These are phyloP conservation scores for Oxyteleia sp. DNA, from an alignment of 2,888 invertebrate species.

Conservation along the genomic window DNA sequence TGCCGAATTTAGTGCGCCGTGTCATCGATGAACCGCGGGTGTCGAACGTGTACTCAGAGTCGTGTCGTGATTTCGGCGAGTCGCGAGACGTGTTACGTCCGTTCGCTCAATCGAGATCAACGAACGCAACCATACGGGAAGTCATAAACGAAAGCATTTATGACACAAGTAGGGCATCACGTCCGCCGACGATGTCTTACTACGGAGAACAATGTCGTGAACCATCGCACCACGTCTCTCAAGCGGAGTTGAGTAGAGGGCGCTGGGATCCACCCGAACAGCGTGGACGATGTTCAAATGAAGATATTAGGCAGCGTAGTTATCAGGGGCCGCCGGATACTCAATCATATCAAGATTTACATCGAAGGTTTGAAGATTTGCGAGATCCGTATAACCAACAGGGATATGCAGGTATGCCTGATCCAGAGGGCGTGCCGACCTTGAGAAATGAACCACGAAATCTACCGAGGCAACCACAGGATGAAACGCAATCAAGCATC, in stretches of 20 bases:
- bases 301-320: not conserved
- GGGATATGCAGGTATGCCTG: not conserved
- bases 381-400: not conserved
- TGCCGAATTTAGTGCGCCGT: too few relatives aligned
- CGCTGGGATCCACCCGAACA: slow-evolving; percentile 31
- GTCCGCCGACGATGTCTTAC: slow-evolving; percentile 13
- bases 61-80: too few relatives aligned
- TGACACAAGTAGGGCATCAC: too few relatives aligned
- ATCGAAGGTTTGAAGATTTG: not conserved
- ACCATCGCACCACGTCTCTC: not conserved
- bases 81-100: too few relatives aligned
- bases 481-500: not conserved
- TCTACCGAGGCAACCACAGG: not conserved
- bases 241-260: not conserved
- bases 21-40: too few relatives aligned
- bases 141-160: too few relatives aligned
- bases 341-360: too few relatives aligned
- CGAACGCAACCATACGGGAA: too few relatives aligned
- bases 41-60: too few relatives aligned
- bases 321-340: slow-evolving; percentile 1
- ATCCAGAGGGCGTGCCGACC: not conserved
- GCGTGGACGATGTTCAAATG: not conserved
- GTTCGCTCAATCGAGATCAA: too few relatives aligned
- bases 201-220: slow-evolving; percentile 1
- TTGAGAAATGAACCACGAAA: not conserved